phyloP scores from a whole-genome alignment of 2,888 invertebrate genomes.

The Cerastis leucographa region DNA sequence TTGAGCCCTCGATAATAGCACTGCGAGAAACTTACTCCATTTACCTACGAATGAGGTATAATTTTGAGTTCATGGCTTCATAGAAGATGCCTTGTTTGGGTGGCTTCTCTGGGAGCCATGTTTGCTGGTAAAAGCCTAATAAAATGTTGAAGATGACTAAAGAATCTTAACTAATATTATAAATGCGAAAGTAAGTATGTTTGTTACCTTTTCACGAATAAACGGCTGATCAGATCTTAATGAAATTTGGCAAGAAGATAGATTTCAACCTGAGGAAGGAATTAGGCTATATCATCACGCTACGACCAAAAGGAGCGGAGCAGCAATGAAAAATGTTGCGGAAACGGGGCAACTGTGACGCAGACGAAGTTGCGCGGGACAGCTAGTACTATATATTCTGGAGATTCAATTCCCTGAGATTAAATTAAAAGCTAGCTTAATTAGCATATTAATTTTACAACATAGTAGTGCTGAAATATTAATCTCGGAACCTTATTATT shows the following conservation, averaged over 20 bases:
- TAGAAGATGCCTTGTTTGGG: conserved; percentile 47
- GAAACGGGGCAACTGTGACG: no score
- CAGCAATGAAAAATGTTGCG: no score
- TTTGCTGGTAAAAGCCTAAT: conserved; percentile 1
- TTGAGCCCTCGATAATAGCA: conserved; percentile 71
- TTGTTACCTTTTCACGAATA: no score
- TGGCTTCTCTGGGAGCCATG: background rate
- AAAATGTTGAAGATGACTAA: conserved; percentile 17
- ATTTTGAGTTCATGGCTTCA: conserved; percentile 69
- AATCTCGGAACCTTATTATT: conserved; percentile 45
- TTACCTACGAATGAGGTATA: conserved; percentile 73
- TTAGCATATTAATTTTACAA: conserved; percentile 46
- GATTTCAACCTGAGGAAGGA: no score
- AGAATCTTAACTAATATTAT: no score
- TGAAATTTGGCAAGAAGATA: no score
- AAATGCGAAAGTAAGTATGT: no score
- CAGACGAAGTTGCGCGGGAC: no score
- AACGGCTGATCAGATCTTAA: no score
- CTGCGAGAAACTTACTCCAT: conserved; percentile 75
- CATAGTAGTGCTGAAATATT: conserved; percentile 34
- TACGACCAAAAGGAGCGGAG: no score
- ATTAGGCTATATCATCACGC: no score
- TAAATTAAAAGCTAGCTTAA: conserved; percentile 35
- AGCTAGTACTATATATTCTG: conserved; percentile 5
- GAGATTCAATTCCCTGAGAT: conserved; percentile 14